phyloP scores from a whole-genome alignment of 2,113 vertebrate species.

The Saguinus midas region DNA sequence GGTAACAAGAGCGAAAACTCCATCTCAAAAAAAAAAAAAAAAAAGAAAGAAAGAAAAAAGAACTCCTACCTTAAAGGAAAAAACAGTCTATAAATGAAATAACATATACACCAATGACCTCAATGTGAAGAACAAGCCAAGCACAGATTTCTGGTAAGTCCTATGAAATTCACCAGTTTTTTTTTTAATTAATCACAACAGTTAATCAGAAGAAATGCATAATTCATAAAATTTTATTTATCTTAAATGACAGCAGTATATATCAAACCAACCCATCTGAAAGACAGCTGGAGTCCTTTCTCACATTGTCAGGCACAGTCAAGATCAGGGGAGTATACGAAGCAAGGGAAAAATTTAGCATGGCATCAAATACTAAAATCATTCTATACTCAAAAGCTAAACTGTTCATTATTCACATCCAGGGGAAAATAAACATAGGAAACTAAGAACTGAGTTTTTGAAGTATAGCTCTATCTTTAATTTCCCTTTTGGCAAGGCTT shows the following conservation, averaged over 20 bases:
- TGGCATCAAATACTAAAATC: neutral
- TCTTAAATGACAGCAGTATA: conserved; percentile 14
- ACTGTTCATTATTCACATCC: neutral
- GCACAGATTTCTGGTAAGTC: conserved; percentile 26
- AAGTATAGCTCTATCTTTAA: neutral
- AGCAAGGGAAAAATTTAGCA: conserved; percentile 8
- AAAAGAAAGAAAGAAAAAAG: neutral
- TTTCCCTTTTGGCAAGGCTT: neutral
- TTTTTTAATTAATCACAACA: conserved; percentile 48
- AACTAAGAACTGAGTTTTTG: neutral
- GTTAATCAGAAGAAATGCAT: conserved; percentile 36
- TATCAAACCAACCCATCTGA: conserved; percentile 15
- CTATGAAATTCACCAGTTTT: neutral
- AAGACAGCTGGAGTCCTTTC: conserved; percentile 19
- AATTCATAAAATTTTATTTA: conserved; percentile 55
- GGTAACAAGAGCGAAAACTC: too few species aligned
- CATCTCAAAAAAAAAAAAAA: too few species aligned
- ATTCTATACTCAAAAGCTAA: neutral
- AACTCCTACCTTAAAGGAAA: neutral
- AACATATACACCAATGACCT: neutral
- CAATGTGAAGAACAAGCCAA: conserved; percentile 38
- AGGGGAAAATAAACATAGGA: neutral
- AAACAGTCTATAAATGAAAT: conserved; percentile 17
- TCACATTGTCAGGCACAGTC: neutral
- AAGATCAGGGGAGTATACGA: neutral